Evolutionary conservation across 2,888 invertebrate species (phyloP).

Genomic region (Mylabris sibirica): DNA sequence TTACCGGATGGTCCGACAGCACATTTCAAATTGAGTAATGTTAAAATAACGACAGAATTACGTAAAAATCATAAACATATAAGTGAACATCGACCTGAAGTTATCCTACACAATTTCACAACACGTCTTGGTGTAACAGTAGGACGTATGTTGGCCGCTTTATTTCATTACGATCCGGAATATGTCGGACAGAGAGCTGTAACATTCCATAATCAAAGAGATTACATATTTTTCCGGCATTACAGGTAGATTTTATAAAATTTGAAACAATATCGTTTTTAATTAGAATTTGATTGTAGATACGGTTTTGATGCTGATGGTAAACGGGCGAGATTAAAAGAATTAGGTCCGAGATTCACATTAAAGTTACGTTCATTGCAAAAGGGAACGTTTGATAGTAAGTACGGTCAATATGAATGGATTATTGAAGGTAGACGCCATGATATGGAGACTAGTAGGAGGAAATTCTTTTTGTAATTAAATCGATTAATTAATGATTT

Average conservation of each 20-base stretch:
- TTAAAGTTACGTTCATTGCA: slow-evolving; percentile 90
- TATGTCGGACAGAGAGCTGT: slow-evolving; percentile 92
- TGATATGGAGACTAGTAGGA: slow-evolving; percentile 90
- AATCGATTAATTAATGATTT: slow-evolving; percentile 9
- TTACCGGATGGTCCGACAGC: slow-evolving; percentile 97
- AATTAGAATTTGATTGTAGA: slow-evolving; percentile 59
- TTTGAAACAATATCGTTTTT: slow-evolving; percentile 7
- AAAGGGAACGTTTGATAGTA: slow-evolving; percentile 96
- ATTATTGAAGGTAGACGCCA: slow-evolving; percentile 89
- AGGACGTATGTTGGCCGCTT: slow-evolving; percentile 89
- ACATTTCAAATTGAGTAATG: slow-evolving; percentile 92
- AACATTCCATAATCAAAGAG: slow-evolving; percentile 98
- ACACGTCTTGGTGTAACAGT: slow-evolving; percentile 92
- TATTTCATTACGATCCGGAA: slow-evolving; percentile 96
- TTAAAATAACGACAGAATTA: slow-evolving; percentile 87
- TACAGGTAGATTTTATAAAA: slow-evolving; percentile 69
- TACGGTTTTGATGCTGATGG: slow-evolving; percentile 89
- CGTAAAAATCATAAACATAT: slow-evolving; percentile 81
- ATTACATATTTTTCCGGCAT: slow-evolving; percentile 98
- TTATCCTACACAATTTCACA: slow-evolving; percentile 94
- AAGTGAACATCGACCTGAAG: slow-evolving; percentile 90
- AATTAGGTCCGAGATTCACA: slow-evolving; percentile 98
- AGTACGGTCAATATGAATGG: slow-evolving; percentile 97
- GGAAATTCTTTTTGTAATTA: slow-evolving; percentile 87
- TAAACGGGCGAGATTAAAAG: slow-evolving; percentile 78